phyloP scores from a whole-genome alignment of 2,888 invertebrate species.

The Trichacis sp. region DNA sequence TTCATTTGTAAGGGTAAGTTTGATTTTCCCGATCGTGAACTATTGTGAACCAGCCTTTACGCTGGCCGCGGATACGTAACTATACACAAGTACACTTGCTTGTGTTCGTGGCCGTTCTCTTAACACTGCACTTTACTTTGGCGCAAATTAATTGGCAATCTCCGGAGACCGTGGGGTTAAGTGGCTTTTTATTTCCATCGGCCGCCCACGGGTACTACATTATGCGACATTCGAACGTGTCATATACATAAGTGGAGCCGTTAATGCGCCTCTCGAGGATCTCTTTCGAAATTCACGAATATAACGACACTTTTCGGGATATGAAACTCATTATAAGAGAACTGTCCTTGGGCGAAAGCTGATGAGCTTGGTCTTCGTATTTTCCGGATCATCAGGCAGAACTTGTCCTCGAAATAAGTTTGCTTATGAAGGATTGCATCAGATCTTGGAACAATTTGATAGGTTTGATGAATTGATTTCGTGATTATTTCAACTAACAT shows the following conservation, averaged over 20 bases:
- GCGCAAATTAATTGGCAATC: constrained; percentile 64
- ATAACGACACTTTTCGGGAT: constrained; percentile 33
- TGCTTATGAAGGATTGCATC: too few relatives aligned
- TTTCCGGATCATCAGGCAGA: too few relatives aligned
- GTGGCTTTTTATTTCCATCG: constrained; percentile 60
- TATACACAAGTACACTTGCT: not conserved
- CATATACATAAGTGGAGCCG: constrained; percentile 39
- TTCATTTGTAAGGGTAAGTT: too few relatives aligned
- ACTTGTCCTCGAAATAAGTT: too few relatives aligned
- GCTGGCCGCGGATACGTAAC: constrained; percentile 6
- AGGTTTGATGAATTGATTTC: too few relatives aligned
- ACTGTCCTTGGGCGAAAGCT: too few relatives aligned
- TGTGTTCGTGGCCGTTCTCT: constrained; percentile 37
- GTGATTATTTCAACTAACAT: too few relatives aligned
- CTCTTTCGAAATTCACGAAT: constrained; percentile 25
- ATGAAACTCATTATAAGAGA: too few relatives aligned
- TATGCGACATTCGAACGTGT: constrained; percentile 53
- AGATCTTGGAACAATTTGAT: too few relatives aligned
- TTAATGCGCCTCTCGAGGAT: constrained; percentile 36
- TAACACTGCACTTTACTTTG: constrained; percentile 57
- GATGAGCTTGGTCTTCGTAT: too few relatives aligned
- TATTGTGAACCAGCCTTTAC: too few relatives aligned
- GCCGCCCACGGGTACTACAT: constrained; percentile 53
- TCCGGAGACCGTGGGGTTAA: constrained; percentile 54
- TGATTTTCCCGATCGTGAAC: too few relatives aligned